A percentile compares a stretch with the other conserved stretches of the same genome.
Evolutionary conservation across 2,113 vertebrate species (phyloP).

Genomic region (Alectura lathami): DNA sequence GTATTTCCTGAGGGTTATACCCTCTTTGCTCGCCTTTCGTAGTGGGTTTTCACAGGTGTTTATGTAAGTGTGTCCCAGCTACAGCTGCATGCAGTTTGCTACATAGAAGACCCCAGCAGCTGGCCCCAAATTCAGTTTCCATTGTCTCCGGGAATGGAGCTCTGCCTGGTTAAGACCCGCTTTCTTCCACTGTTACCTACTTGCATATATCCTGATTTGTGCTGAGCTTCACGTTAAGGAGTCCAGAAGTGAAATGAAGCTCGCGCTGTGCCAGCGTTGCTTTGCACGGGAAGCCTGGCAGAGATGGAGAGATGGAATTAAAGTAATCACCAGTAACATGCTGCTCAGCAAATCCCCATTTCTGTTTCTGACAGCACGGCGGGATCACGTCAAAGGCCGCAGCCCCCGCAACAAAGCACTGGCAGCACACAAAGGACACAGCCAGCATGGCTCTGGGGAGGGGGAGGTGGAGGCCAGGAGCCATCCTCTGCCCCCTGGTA

Average conservation of each 20-base stretch:
- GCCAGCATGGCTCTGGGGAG: background rate
- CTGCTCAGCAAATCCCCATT: constrained; percentile 15
- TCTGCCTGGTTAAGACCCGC: background rate
- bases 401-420: background rate
- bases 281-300: background rate
- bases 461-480: constrained; percentile 28
- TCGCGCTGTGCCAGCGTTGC: background rate
- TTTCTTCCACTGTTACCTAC: background rate
- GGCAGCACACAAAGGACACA: background rate
- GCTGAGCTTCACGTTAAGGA: background rate
- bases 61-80: background rate
- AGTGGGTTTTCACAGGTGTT: background rate
- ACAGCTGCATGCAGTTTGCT: background rate
- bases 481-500: constrained; percentile 36
- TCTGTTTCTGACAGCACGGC: background rate
- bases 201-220: background rate
- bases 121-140: background rate
- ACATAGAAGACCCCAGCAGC: background rate
- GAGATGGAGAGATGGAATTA: background rate
- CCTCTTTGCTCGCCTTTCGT: background rate
- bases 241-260: background rate
- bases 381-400: background rate
- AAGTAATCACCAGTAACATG: background rate
- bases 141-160: background rate
- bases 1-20: background rate